These are phyloP conservation scores for Eupsittula cactorum DNA, from an alignment of 2,113 vertebrate species.

Conservation along the genomic window DNA sequence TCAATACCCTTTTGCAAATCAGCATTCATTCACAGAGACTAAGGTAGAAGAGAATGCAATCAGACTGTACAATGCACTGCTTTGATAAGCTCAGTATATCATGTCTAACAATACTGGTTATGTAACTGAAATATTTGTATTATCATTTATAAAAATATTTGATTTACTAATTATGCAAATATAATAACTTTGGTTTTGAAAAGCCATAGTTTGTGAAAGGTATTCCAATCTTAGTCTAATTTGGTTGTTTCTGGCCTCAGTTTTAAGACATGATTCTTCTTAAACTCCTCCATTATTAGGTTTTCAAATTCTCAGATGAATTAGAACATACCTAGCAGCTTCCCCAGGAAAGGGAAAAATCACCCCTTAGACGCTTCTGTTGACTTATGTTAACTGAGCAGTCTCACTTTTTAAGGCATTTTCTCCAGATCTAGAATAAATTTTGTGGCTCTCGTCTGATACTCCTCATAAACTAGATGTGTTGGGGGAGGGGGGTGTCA, in stretches of 20 bases:
- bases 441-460: background rate
- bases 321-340: background rate
- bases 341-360: background rate
- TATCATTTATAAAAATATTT: background rate
- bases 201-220: background rate
- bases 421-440: background rate
- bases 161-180: background rate
- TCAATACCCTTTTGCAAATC: background rate
- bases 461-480: background rate
- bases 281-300: background rate
- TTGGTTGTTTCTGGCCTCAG: background rate
- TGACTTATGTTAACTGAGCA: background rate
- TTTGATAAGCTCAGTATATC: background rate
- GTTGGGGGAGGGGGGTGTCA: too few species aligned
- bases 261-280: background rate
- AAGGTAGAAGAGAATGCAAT: background rate
- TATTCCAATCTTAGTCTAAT: background rate
- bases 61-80: background rate
- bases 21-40: background rate
- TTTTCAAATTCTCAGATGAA: background rate
- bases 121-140: background rate
- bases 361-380: background rate
- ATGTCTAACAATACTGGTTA: background rate
- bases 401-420: background rate
- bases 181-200: background rate